Percentiles rank a stretch among this genome's conserved stretches.
These are phyloP conservation scores for Lasioglossum baleicum DNA, from an alignment of 1,140 invertebrate genomes.

Conservation along the genomic window DNA sequence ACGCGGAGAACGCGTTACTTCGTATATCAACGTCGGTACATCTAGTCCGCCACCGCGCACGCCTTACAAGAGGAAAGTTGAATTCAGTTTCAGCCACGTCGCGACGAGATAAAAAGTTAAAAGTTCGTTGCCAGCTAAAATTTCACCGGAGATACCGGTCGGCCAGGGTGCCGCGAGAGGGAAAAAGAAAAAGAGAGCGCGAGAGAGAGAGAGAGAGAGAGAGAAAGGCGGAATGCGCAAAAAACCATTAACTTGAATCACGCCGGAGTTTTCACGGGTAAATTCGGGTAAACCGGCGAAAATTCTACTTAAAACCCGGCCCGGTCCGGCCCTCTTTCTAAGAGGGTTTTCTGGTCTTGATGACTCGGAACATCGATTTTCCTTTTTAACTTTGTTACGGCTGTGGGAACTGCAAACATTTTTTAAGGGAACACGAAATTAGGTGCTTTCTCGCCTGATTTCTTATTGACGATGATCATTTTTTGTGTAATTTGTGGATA, in stretches of 20 bases:
- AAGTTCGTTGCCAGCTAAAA: slow-evolving; percentile 36
- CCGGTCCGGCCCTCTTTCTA: neutral
- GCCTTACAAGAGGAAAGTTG: slow-evolving; percentile 25
- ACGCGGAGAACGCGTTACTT: neutral
- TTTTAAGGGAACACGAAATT: no score
- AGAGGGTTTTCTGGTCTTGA: neutral
- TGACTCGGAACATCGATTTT: neutral
- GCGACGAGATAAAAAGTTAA: slow-evolving; percentile 45
- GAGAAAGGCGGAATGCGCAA: no score
- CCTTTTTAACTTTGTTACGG: no score
- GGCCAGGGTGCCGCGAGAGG: neutral
- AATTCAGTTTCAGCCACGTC: slow-evolving; percentile 44
- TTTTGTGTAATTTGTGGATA: no score
- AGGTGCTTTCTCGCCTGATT: no score
- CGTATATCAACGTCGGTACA: slow-evolving; percentile 36
- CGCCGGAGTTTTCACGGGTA: slow-evolving; percentile 6
- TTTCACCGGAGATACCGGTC: slow-evolving; percentile 6
- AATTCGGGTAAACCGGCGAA: slow-evolving; percentile 28
- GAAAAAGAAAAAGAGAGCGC: no score
- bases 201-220: no score
- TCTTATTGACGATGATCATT: no score
- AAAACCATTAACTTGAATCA: slow-evolving; percentile 33
- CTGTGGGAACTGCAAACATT: no score
- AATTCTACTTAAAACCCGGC: slow-evolving; percentile 24
- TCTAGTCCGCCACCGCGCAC: no score